Conservation (phyloP, 2,888 invertebrate species). For the Epinotia ramella region DNA sequence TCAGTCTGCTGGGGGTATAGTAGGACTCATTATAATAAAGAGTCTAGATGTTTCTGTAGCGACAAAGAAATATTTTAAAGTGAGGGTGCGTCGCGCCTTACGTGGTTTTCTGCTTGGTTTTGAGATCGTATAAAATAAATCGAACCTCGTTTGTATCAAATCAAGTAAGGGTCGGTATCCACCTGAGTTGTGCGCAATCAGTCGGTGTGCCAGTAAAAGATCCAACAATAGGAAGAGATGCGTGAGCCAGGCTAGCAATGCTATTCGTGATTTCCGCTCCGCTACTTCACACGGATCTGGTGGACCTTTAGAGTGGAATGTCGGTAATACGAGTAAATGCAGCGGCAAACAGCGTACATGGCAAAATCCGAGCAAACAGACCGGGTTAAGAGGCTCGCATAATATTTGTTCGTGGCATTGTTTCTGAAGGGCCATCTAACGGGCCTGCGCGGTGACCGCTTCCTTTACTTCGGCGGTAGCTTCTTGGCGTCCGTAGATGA, state of each 20-base stretch:
- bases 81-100: too few species aligned
- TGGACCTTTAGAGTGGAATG: slow-evolving; percentile 1
- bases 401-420: slow-evolving; percentile 33
- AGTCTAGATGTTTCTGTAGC: too few species aligned
- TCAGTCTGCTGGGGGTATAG: too few species aligned
- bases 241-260: too few species aligned
- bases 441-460: slow-evolving; percentile 6
- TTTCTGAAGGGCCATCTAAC: slow-evolving; percentile 28
- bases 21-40: too few species aligned
- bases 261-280: too few species aligned
- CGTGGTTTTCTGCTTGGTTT: too few species aligned
- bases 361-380: slow-evolving; percentile 30
- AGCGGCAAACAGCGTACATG: slow-evolving; percentile 14
- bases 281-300: too few species aligned
- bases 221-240: too few species aligned
- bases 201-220: too few species aligned
- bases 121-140: background rate
- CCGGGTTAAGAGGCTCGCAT: slow-evolving; percentile 24
- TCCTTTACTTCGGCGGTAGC: slow-evolving; percentile 6
- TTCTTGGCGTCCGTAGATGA: slow-evolving; percentile 12
- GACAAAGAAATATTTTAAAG: too few species aligned
- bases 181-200: too few species aligned
- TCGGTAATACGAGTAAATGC: slow-evolving; percentile 17
- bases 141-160: slow-evolving; percentile 7
- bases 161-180: background rate